Base-by-base conservation (phyloP, 2,113 vertebrate genomes). In the Chaenogobius annularis region DNA sequence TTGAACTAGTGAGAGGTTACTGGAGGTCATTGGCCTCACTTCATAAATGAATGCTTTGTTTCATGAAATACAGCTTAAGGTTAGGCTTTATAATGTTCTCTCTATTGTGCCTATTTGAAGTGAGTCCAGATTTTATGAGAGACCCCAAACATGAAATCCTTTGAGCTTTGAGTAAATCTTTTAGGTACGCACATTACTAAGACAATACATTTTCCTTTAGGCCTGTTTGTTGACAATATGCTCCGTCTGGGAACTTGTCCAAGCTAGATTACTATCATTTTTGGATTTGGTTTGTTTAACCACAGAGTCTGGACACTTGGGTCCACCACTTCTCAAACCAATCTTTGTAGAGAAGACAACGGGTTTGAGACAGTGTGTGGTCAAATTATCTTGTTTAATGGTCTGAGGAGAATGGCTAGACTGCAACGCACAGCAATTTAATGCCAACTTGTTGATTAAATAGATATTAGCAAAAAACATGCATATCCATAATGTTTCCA, bases 1-100 rank as follows among this genome's bases (percentile, higher is more conserved):
- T 59, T 68, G 23, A 31, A 31, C 26, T 31, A 31, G 26, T 31
- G 48, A 64, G 67, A 83, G 74, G 73, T 82, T 44, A 79, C 58
- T 73, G 19, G 1, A 68, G 72, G 74, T 35, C 0, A 0, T 61
- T 83, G 7, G 59, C 48, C 26, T 64, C 4, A 79, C 23, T 55
- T 40, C 37, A 7, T 14, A 65, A 66, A 66, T 3, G 4, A 52
- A 54, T 48, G 23, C 26, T 50, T 66, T 73, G 72, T 74, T 62
- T 71, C 0, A 1, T 0, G n/a, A 61, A 65, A 66, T 59, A 17
- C 10, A 26, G 68, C 37, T 15, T 17, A n/a, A 65, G 2, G 47
- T 64, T 19, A 46, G 50, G 23, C n/a, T 73, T 72, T 61, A 52
- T 74, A 31, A 47, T 37, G 35, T 11, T 22, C 40, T 15, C n/a